Evolutionary conservation across 2,888 invertebrate species (phyloP), one percentile per base, ranked within the genome.

Genomic region (Nomada ruficornis): DNA sequence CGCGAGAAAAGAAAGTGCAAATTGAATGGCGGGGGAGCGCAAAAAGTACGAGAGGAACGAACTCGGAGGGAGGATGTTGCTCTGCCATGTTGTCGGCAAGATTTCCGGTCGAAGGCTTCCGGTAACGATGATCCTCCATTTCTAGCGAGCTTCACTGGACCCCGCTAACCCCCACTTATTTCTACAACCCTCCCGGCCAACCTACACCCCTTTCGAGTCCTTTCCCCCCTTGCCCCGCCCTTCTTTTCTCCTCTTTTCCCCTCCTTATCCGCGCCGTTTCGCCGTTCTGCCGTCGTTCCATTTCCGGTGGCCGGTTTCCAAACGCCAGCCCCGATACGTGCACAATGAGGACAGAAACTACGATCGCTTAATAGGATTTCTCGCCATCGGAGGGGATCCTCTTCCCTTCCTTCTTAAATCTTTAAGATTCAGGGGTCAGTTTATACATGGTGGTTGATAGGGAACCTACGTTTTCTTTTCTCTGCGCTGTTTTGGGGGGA

Each of bases 101-200:
- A 88, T 88, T 88, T 88, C 86, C 88, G 88, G 83, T 83, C 84
- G 80, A 86, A 80, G 82, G 80, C 73, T 84, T 84, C 82, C 88
- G 82, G 86, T 88, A 88, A 88, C 78, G 84, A 86, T 86, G 86
- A 88, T 88, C 86, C 77, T 73, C 82, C 73, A 72, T 86, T 80
- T 75, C 82, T 59, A 10, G 44, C 75, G 73, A 85, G 77, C 62
- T 74, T 74, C 67, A 68, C 62, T 60, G 60, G 47, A 70, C 20
- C 26, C 29, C 18, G 57, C 23, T 23, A 5, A 20, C 71, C 64
- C 73, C 65, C 67, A 57, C 54, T 62, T 50, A 54, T 77, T 55
- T 42, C 72, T 18, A 57, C 11, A 54, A 54, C 55, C n/a, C 29
- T 13, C 59, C 10, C 15, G n/a, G 13, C 10, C 47, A 3, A 4